Conservation (phyloP, 2,113 vertebrate species). For the Callionymus lyra region DNA sequence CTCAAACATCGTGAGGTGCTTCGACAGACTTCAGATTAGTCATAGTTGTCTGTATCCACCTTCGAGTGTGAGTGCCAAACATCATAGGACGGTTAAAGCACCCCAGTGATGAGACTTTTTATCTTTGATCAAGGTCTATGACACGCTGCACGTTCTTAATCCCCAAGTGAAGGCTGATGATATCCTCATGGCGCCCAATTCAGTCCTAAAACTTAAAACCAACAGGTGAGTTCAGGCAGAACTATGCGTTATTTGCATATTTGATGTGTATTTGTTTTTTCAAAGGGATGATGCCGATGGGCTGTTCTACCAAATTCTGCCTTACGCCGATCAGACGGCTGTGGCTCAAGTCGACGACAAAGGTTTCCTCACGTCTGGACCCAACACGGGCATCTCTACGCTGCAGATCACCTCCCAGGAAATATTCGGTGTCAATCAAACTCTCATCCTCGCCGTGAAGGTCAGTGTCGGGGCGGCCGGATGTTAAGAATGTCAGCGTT, state of each 20-base stretch:
- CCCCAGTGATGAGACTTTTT: constrained; percentile 32
- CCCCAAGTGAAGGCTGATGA: constrained; percentile 73
- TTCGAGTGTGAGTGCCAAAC: constrained; percentile 28
- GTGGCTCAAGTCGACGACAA: constrained; percentile 76
- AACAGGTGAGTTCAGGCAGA: constrained; percentile 57
- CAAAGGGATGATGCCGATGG: constrained; percentile 73
- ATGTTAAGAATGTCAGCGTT: no score
- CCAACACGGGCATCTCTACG: constrained; percentile 72
- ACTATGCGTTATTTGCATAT: no score
- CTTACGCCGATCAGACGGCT: constrained; percentile 68
- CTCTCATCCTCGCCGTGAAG: constrained; percentile 66
- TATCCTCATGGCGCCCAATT: constrained; percentile 73
- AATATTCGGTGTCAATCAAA: constrained; percentile 70
- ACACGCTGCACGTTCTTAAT: constrained; percentile 76
- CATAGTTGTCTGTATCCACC: constrained; percentile 21
- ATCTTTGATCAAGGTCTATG: constrained; percentile 76
- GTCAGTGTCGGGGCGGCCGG: constrained; percentile 30
- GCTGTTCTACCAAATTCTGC: constrained; percentile 76
- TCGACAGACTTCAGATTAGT: constrained; percentile 34
- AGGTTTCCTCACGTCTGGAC: constrained; percentile 75
- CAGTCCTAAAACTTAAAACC: constrained; percentile 62
- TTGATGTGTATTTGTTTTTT: not conserved
- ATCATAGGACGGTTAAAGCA: constrained; percentile 34
- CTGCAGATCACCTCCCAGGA: constrained; percentile 83
- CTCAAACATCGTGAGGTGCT: constrained; percentile 19